These are phyloP conservation scores for Oryzias dopingdopingensis DNA, from an alignment of 2,797 vertebrate species.

Conservation along the genomic window DNA sequence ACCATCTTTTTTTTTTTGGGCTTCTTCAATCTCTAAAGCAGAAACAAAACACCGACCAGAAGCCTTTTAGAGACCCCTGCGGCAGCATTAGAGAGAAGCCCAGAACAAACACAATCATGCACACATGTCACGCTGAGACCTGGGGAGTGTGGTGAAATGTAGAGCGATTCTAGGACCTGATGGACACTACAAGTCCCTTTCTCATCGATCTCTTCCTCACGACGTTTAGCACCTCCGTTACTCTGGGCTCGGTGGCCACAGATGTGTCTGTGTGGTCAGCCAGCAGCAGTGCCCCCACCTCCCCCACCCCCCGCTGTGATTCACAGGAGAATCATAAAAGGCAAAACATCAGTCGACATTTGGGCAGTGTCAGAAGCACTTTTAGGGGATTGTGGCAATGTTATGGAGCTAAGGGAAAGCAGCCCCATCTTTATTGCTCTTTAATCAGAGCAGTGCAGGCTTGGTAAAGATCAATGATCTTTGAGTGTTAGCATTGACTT, in stretches of 20 bases:
- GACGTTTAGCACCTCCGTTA: constrained; percentile 70
- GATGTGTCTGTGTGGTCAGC: constrained; percentile 50
- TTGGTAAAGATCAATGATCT: constrained; percentile 81
- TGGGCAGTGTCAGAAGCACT: constrained; percentile 57
- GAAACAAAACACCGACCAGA: constrained; percentile 57
- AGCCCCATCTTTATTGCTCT: constrained; percentile 77
- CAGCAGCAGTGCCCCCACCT: constrained; percentile 33
- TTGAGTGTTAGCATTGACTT: constrained; percentile 77
- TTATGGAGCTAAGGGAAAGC: constrained; percentile 65
- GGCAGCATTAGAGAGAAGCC: constrained; percentile 51
- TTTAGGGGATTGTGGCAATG: constrained; percentile 52
- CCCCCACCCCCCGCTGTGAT: constrained; percentile 23
- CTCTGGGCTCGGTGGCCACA: constrained; percentile 45
- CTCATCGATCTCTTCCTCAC: constrained; percentile 66
- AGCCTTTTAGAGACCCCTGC: constrained; percentile 66
- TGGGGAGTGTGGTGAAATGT: constrained; percentile 55
- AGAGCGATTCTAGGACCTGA: constrained; percentile 61
- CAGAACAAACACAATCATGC: constrained; percentile 35
- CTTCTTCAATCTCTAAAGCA: constrained; percentile 71
- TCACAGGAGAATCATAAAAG: constrained; percentile 55
- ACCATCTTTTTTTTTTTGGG: constrained; percentile 62
- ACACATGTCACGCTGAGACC: constrained; percentile 49
- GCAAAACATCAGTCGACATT: constrained; percentile 58
- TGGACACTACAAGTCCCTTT: constrained; percentile 53
- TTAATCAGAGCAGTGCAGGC: constrained; percentile 79